Evolutionary conservation across 2,113 vertebrate species (phyloP).

Genomic region (Urocolius indicus): DNA sequence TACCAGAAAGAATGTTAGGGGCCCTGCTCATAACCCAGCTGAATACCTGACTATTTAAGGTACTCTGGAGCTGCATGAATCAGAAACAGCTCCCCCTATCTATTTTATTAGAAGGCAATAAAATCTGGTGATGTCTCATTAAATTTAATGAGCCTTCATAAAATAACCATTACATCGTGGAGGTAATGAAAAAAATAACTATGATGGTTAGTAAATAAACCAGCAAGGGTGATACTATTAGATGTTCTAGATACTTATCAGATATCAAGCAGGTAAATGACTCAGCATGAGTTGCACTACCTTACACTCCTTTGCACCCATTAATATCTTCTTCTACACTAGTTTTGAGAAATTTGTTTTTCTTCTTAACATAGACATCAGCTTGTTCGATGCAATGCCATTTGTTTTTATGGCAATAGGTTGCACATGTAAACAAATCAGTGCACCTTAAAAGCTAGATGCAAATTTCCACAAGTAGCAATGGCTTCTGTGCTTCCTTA

Average conservation of each 20-base stretch:
- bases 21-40: neutral
- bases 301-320: neutral
- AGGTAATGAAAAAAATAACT: constrained; percentile 80
- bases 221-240: constrained; percentile 30
- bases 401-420: neutral
- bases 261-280: neutral
- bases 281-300: neutral
- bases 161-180: constrained; percentile 79
- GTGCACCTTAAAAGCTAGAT: accelerated
- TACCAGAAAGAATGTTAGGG: constrained; percentile 16
- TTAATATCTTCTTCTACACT: neutral
- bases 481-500: accelerated
- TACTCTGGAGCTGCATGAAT: constrained; percentile 70
- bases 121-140: constrained; percentile 79
- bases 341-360: neutral
- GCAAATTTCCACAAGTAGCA: neutral
- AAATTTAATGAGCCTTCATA: constrained; percentile 82
- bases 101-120: constrained; percentile 77
- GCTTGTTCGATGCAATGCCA: accelerated
- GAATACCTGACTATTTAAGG: constrained; percentile 63
- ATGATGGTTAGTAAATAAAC: constrained; percentile 80
- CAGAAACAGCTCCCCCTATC: constrained; percentile 61
- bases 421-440: neutral
- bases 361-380: neutral
- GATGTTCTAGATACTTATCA: neutral